Evolutionary conservation across 1,140 invertebrate species (phyloP).

Genomic region (Arctopsyche grandis): DNA sequence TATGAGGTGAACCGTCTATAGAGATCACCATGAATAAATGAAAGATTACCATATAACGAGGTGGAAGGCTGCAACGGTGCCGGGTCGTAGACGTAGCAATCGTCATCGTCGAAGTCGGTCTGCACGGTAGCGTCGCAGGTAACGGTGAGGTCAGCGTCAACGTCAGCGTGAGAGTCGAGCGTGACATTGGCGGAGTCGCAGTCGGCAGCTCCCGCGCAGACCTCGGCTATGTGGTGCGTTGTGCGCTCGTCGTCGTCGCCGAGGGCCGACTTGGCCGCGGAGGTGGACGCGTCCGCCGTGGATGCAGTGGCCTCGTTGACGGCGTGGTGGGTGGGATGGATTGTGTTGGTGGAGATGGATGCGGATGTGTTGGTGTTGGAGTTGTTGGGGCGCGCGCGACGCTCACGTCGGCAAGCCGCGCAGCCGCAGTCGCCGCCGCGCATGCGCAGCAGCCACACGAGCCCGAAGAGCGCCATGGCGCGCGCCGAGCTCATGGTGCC

Average conservation of each 20-base stretch:
- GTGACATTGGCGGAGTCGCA: constrained; percentile 41
- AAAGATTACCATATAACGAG: constrained; percentile 38
- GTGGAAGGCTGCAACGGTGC: constrained; percentile 20
- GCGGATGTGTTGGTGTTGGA: constrained; percentile 35
- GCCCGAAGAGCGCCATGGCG: constrained; percentile 84
- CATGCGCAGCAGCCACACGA: constrained; percentile 83
- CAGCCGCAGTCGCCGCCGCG: constrained; percentile 77
- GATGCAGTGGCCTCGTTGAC: neutral
- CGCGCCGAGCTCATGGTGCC: constrained; percentile 60
- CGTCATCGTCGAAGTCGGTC: constrained; percentile 51
- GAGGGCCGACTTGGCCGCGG: constrained; percentile 69
- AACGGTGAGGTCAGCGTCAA: neutral
- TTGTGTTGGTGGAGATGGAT: constrained; percentile 7
- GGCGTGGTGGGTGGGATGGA: no score
- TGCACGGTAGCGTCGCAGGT: constrained; percentile 6
- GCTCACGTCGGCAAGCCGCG: constrained; percentile 58
- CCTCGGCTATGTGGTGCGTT: constrained; percentile 44
- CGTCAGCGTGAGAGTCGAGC: neutral
- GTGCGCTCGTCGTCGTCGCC: constrained; percentile 66
- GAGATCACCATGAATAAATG: no score
- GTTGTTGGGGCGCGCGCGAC: constrained; percentile 54
- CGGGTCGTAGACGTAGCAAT: constrained; percentile 46
- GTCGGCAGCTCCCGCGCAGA: constrained; percentile 45
- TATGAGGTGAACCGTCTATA: no score
- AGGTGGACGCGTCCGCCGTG: neutral